A percentile compares a stretch with the other conserved stretches of the same genome.
Evolutionary conservation across 92 coral and sea anemone species (phyloP).

Genomic region (Parazoanthus swiftii): DNA sequence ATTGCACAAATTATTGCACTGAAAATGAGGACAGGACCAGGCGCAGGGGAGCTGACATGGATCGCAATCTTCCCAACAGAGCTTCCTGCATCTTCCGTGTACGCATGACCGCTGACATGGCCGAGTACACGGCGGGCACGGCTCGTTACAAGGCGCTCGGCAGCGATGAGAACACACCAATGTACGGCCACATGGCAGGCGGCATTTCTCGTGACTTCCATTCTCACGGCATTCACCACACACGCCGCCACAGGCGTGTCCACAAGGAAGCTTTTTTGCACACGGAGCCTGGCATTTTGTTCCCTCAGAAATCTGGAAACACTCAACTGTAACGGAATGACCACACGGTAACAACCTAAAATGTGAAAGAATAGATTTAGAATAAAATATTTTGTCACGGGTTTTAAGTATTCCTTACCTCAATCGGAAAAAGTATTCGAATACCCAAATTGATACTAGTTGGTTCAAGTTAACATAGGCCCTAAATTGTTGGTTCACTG

Average conservation of each 20-base stretch:
- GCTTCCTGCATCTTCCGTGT: constrained; percentile 45
- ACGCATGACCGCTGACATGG: constrained; percentile 62
- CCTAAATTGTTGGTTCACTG: too few relatives aligned
- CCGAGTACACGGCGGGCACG: constrained; percentile 75
- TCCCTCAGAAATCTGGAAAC: not conserved
- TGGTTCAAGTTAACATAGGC: not conserved
- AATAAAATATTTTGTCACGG: too few relatives aligned
- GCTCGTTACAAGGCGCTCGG: constrained; percentile 53
- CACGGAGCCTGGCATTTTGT: constrained; percentile 52
- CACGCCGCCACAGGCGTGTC: constrained; percentile 49
- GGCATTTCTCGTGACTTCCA: constrained; percentile 60
- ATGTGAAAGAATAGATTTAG: not conserved
- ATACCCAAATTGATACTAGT: not conserved
- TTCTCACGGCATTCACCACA: constrained; percentile 52
- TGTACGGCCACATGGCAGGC: constrained; percentile 57
- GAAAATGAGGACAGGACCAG: constrained; percentile 63
- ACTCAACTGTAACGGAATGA: constrained; percentile 20
- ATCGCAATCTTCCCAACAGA: constrained; percentile 51
- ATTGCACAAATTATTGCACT: constrained; percentile 63
- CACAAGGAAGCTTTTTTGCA: constrained; percentile 18
- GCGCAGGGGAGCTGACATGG: constrained; percentile 61
- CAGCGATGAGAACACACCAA: constrained; percentile 79
- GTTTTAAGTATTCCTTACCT: not conserved
- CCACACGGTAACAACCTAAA: constrained; percentile 49
- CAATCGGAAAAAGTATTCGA: not conserved